Percentiles rank a stretch among this genome's conserved stretches.
phyloP scores from a whole-genome alignment of 2,797 vertebrate species.

The Falco peregrinus region DNA sequence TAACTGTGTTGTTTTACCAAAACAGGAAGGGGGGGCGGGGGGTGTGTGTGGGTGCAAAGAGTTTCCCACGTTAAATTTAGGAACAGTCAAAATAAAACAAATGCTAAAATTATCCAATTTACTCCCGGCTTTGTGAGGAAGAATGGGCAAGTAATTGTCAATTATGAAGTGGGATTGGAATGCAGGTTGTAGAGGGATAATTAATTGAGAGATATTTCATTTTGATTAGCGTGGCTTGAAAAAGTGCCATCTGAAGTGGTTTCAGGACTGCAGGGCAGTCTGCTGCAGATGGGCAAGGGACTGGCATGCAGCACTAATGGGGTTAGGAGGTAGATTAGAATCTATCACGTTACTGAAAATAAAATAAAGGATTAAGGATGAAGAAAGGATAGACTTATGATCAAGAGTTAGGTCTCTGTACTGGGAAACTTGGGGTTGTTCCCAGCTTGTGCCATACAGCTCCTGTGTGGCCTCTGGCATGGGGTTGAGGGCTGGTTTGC shows the following conservation, averaged over 20 bases:
- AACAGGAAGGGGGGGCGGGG: conserved; percentile 36
- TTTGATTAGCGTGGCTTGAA: conserved; percentile 61
- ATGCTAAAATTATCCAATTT: conserved; percentile 63
- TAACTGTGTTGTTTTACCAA: conserved; percentile 56
- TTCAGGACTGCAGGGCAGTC: conserved; percentile 1
- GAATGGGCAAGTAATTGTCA: conserved; percentile 64
- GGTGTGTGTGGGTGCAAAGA: background rate
- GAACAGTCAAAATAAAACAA: conserved; percentile 42
- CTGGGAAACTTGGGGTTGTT: background rate
- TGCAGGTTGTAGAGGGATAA: conserved; percentile 67
- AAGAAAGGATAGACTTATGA: background rate
- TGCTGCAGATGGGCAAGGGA: conserved; percentile 13
- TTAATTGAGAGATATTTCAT: conserved; percentile 64
- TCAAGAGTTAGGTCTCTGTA: background rate
- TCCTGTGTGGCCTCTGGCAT: background rate
- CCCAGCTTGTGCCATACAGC: background rate
- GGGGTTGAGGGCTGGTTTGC: background rate
- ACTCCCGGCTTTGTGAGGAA: conserved; percentile 59
- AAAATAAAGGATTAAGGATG: background rate
- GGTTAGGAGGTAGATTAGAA: conserved; percentile 16
- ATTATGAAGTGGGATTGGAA: conserved; percentile 67
- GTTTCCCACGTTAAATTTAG: conserved; percentile 67
- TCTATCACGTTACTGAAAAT: conserved; percentile 5
- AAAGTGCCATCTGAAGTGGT: conserved; percentile 65
- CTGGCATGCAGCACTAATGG: conserved; percentile 22